phyloP scores from a whole-genome alignment of 2,888 invertebrate genomes.

The Eristalinus aeneus region DNA sequence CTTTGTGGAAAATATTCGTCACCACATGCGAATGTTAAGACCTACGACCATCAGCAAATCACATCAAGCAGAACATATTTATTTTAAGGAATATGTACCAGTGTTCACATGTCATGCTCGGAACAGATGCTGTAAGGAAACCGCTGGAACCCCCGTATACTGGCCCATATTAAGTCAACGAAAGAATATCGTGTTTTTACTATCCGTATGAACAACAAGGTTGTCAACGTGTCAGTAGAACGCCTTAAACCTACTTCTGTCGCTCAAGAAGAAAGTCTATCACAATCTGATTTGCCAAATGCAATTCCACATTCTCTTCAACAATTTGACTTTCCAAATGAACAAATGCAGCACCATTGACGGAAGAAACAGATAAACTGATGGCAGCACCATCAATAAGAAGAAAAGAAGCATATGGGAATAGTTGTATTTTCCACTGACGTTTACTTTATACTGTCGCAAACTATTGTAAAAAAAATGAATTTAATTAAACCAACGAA shows the following conservation, averaged over 20 bases:
- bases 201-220: neutral
- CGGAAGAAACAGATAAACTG: neutral
- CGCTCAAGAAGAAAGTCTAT: neutral
- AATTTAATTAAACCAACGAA: too few relatives aligned
- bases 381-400: too few relatives aligned
- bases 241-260: neutral
- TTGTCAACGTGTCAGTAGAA: slow-evolving; percentile 13
- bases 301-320: neutral
- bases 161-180: neutral
- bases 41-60: neutral
- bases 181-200: neutral
- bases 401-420: too few relatives aligned
- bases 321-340: neutral
- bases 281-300: neutral
- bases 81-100: neutral
- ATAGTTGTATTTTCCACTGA: too few relatives aligned
- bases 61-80: neutral
- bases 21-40: neutral
- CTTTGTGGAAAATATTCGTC: neutral
- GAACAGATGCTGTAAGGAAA: neutral
- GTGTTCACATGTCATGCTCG: neutral
- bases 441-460: too few relatives aligned
- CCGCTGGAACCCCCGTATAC: neutral
- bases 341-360: neutral
- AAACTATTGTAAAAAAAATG: too few relatives aligned